These are phyloP conservation scores for Pachypsylla venusta DNA, from an alignment of 1,140 invertebrate species.

Conservation along the genomic window DNA sequence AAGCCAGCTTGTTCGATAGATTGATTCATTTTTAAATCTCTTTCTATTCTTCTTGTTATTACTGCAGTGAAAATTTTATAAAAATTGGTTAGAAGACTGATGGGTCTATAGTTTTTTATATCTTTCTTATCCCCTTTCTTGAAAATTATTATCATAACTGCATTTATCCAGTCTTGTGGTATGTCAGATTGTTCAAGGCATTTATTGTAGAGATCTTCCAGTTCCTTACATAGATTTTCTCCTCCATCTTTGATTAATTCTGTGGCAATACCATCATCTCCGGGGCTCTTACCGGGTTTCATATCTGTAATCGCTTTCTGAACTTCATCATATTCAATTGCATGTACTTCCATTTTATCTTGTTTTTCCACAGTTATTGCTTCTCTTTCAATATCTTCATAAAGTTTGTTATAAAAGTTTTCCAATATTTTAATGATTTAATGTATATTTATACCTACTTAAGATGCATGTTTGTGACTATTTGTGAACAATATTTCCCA, in stretches of 20 bases:
- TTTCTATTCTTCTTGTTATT: conserved; percentile 23
- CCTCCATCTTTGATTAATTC: conserved; percentile 5
- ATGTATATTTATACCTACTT: too few relatives aligned
- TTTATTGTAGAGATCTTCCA: background rate
- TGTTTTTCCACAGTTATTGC: too few relatives aligned
- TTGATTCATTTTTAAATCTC: conserved; percentile 24
- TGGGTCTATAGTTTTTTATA: conserved; percentile 27
- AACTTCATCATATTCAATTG: background rate
- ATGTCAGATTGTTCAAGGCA: conserved; percentile 20
- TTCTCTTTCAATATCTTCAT: too few relatives aligned
- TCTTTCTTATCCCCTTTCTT: conserved; percentile 26
- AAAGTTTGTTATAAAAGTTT: too few relatives aligned
- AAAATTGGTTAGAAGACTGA: conserved; percentile 24
- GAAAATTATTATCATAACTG: conserved; percentile 26
- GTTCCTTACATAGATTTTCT: background rate
- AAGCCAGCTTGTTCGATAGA: conserved; percentile 29
- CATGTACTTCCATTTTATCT: too few relatives aligned
- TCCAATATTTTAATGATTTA: too few relatives aligned
- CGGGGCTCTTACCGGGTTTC: background rate
- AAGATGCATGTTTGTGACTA: too few relatives aligned
- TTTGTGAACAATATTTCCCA: too few relatives aligned
- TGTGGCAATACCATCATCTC: conserved; percentile 7
- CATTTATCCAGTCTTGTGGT: conserved; percentile 22
- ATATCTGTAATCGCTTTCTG: background rate
- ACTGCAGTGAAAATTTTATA: conserved; percentile 23